A percentile compares a stretch with the other conserved stretches of the same genome.
Conservation (phyloP, 2,113 vertebrate species). For the Addax nasomaculatus region DNA sequence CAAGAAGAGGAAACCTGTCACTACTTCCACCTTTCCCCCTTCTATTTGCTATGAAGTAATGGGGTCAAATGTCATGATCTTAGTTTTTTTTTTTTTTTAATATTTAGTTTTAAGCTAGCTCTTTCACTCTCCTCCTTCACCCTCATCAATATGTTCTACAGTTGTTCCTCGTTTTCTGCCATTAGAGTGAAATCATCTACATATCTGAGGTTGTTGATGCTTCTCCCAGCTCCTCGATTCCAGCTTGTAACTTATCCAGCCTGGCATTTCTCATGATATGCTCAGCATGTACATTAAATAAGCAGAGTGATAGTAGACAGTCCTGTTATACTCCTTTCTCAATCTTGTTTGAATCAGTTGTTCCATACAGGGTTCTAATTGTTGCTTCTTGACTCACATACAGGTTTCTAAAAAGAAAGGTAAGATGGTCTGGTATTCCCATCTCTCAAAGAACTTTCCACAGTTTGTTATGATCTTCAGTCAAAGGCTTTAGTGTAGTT, state of each 20-base stretch:
- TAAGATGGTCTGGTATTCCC: not conserved
- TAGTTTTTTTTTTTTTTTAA: not conserved
- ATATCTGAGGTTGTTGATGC: not conserved
- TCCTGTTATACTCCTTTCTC: not conserved
- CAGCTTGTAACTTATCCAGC: not conserved
- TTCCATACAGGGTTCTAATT: not conserved
- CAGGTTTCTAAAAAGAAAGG: not conserved
- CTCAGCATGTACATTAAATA: not conserved
- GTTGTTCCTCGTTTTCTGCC: not conserved
- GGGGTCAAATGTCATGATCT: not conserved
- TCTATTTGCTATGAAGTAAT: not conserved
- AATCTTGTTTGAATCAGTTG: not conserved
- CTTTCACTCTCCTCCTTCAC: not conserved
- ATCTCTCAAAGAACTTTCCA: not conserved
- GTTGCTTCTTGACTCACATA: not conserved
- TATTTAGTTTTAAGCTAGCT: not conserved
- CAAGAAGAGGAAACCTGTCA: not conserved
- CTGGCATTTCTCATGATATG: not conserved
- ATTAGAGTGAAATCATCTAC: not conserved
- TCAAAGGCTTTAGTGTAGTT: not conserved
- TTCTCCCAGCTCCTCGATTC: not conserved
- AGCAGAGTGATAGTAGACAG: not conserved
- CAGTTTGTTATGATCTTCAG: not conserved
- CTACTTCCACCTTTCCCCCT: not conserved
- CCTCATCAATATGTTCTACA: not conserved